These are phyloP conservation scores for Coenonympha arcania DNA, from an alignment of 2,888 invertebrate genomes.

Conservation along the genomic window DNA sequence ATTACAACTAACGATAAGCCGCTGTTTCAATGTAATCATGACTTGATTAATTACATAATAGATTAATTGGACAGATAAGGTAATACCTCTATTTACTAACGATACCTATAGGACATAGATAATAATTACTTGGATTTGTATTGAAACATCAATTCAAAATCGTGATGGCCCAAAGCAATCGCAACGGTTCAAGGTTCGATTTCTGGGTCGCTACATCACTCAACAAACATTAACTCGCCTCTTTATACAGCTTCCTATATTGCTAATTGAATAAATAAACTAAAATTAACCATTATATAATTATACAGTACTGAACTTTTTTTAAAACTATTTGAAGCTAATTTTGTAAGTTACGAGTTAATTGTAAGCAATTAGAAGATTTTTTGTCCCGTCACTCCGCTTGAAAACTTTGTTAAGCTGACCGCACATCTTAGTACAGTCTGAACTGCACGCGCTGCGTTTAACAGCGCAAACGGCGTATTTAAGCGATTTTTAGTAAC, in stretches of 20 bases:
- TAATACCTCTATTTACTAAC: too few species aligned
- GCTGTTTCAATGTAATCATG: too few species aligned
- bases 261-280: slow-evolving; percentile 14
- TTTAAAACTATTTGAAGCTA: slow-evolving; percentile 10
- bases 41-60: too few species aligned
- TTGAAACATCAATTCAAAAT: neutral
- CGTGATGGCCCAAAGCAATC: neutral
- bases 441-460: too few species aligned
- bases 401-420: neutral
- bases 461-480: too few species aligned
- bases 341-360: slow-evolving; percentile 13
- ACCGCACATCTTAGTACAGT: neutral
- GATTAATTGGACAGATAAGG: too few species aligned
- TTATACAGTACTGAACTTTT: slow-evolving; percentile 6
- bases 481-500: too few species aligned
- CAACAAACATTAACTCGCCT: slow-evolving; percentile 2
- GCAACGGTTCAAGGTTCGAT: slow-evolving; percentile 3
- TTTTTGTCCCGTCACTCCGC: neutral
- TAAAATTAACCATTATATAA: slow-evolving; percentile 9
- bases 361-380: slow-evolving; percentile 5
- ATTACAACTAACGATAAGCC: too few species aligned
- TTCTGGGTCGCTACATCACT: slow-evolving; percentile 1
- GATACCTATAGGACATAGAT: too few species aligned
- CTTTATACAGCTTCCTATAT: slow-evolving; percentile 14
- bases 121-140: too few species aligned